Evolutionary conservation across 2,888 invertebrate species (phyloP).

Genomic region (Andrena fulva): DNA sequence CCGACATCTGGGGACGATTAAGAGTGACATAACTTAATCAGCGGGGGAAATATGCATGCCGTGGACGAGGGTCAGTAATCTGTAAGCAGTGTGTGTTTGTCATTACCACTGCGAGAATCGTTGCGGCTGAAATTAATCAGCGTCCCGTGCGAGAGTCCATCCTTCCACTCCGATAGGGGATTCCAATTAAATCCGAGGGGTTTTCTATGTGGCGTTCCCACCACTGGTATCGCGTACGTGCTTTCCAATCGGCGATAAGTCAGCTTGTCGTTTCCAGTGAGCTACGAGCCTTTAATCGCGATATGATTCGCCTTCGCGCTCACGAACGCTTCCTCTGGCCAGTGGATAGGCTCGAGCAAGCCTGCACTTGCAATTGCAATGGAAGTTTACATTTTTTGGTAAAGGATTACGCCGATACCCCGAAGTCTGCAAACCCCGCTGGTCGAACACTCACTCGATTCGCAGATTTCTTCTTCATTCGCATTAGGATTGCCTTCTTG

Average conservation of each 20-base stretch:
- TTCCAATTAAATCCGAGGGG: conserved; percentile 60
- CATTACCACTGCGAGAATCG: conserved; percentile 31
- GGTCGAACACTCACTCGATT: too few relatives aligned
- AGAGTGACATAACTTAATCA: conserved; percentile 36
- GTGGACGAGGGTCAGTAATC: neutral
- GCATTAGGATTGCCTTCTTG: too few relatives aligned
- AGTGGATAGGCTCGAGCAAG: neutral
- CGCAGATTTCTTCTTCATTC: too few relatives aligned
- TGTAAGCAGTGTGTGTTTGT: conserved; percentile 37
- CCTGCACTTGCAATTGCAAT: neutral
- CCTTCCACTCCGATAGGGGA: conserved; percentile 48
- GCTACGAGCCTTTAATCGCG: conserved; percentile 71
- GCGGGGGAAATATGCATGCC: conserved; percentile 14
- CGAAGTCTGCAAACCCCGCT: too few relatives aligned
- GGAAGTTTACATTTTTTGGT: neutral
- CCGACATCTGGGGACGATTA: neutral
- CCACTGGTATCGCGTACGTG: conserved; percentile 54
- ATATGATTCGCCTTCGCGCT: conserved; percentile 67
- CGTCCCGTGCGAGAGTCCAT: conserved; percentile 10
- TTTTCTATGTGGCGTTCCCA: conserved; percentile 47
- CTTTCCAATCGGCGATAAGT: conserved; percentile 72
- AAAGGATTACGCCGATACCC: neutral
- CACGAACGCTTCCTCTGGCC: conserved; percentile 31
- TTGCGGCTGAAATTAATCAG: conserved; percentile 54
- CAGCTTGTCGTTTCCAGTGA: conserved; percentile 68